Evolutionary conservation across 2,888 invertebrate species (phyloP), one percentile per base, ranked within the genome.

Genomic region (Hedychridium roseum): DNA sequence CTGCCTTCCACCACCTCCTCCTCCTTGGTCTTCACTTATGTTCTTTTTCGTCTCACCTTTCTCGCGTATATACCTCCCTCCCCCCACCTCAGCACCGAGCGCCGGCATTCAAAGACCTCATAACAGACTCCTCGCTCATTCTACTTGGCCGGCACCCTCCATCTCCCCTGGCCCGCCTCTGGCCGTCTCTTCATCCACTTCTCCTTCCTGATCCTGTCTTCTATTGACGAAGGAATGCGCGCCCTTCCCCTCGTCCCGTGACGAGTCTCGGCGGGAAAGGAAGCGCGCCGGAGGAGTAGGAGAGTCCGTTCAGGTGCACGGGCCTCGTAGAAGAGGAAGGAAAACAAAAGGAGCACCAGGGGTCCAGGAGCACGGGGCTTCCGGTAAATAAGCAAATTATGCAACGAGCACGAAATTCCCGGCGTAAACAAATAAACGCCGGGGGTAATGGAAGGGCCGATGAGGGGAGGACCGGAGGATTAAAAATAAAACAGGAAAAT

Each of bases 81-180:
- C 34, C 37, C 3, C 41, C 9, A 15, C 3, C 45, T 15, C 28
- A 27, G 12, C 16, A 28, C 16, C 28, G 36, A 18, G 49, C 54
- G 55, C 54, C 49, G 51, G 50, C 58, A 60, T 63, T 66, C 65
- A 65, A 60, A 67, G 60, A 62, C 52, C 66, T 60, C 57, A 59
- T 62, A 67, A 62, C 64, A 55, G 61, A 60, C 52, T 56, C 38
- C 50, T 55, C 51, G 42, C 47, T 61, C 58, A 44, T 62, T 59
- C 62, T 50, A 39, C 43, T 48, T 45, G 31, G 18, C 31, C 28
- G 35, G 11, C 39, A 15, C 20, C 34, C 34, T 26, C 45, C 31
- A 50, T 30, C 47, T 28, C 39, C 42, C 28, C 20, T 26, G 20
- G 2, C 26, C 12, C 3, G 12, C 37, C 14, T n/a, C 23, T 14